These are phyloP conservation scores for Cantharis nigra DNA, from an alignment of 2,888 invertebrate species.

Conservation along the genomic window DNA sequence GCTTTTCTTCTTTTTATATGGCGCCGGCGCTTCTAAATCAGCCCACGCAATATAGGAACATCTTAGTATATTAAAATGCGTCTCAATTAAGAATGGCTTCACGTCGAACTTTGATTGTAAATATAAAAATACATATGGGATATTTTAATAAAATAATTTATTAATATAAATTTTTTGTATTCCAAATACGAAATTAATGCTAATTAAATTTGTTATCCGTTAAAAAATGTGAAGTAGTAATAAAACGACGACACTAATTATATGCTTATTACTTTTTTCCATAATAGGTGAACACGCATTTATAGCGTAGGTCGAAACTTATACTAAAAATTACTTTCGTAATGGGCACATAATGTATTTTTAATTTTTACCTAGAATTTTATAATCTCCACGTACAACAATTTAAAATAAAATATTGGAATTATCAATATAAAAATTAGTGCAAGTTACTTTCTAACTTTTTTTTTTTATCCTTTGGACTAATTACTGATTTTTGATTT, in stretches of 20 bases:
- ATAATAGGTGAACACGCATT: not conserved
- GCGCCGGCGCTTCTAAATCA: conserved; percentile 39
- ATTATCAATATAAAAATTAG: not conserved
- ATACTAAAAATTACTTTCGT: not conserved
- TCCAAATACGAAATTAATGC: not conserved
- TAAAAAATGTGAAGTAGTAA: not conserved
- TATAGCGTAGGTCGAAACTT: not conserved
- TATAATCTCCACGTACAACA: not conserved
- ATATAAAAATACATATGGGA: not conserved
- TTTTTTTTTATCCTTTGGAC: no score
- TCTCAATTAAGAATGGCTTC: conserved; percentile 13
- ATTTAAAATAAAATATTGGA: not conserved
- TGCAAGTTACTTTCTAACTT: no score
- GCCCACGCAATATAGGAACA: conserved; percentile 36
- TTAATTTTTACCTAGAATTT: not conserved
- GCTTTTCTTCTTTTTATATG: conserved; percentile 18
- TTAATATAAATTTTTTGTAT: not conserved
- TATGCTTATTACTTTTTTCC: not conserved
- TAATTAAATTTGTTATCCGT: not conserved
- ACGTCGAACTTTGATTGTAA: not conserved
- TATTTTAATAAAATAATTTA: not conserved
- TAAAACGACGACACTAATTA: not conserved
- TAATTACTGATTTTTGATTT: no score
- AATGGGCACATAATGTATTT: not conserved
- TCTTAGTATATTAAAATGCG: conserved; percentile 30